Evolutionary conservation across 2,797 vertebrate species (phyloP), one percentile per base, ranked within the genome.

Genomic region (Philypnodon macrostomus): DNA sequence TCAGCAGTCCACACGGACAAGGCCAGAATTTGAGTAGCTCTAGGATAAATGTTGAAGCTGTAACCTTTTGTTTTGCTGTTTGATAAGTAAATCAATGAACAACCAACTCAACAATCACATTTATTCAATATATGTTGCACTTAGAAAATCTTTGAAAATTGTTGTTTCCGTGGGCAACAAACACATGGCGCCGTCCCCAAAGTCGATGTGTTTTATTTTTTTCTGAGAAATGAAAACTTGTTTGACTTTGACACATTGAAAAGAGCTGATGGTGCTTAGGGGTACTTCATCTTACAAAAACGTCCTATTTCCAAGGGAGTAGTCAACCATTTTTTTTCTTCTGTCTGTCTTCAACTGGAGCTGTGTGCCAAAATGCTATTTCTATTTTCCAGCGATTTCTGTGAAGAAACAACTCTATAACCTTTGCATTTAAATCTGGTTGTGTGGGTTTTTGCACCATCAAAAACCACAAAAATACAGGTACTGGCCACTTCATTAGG

Each of bases 371-470:
- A 57, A 77, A 65, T 53, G 60, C 49, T 53, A 75, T 38, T 33
- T 56, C 34, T 54, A n/a, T n/a, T n/a, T n/a, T n/a, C n/a, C n/a
- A n/a, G n/a, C n/a, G 16, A 57, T 70, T 52, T 24, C 52, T 58
- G 68, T 34, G 69, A 74, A 36, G 37, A 47, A 32, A 58, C 58
- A 58, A 63, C 48, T 59, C 57, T 26, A 24, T 56, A 50, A 72
- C 53, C 61, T 67, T 56, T 24, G 46, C 52, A 46, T 69, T 58
- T 18, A 57, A 51, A 66, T 61, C 55, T 74, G n/a, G 58, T 49
- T 50, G 59, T 52, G 37, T 51, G n/a, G n/a, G n/a, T n/a, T 64
- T 76, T 69, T 68, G 44, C 67, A 65, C 75, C 67, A 74, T 75
- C 71, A n/a, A n/a, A n/a, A n/a, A n/a, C n/a, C n/a, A n/a, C n/a